These are phyloP conservation scores for Calypte anna DNA, from an alignment of 2,113 vertebrate genomes.

Conservation along the genomic window DNA sequence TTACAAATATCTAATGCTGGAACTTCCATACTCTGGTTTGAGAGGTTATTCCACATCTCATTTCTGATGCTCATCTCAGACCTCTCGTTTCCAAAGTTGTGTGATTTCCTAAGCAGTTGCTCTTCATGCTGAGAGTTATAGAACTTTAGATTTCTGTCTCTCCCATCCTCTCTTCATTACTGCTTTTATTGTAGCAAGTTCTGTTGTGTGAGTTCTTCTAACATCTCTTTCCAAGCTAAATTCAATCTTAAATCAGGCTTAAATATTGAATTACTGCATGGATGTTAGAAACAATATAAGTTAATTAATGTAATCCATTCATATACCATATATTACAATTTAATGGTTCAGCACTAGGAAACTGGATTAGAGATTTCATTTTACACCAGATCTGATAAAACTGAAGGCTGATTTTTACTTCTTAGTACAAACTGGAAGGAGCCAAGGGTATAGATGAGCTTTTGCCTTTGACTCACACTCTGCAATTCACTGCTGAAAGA, in stretches of 20 bases:
- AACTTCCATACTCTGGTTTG: not conserved
- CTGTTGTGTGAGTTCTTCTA: not conserved
- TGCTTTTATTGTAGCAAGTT: not conserved
- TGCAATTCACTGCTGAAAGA: not conserved
- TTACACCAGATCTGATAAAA: not conserved
- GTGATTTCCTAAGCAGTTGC: not conserved
- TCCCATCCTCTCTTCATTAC: not conserved
- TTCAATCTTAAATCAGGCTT: not conserved
- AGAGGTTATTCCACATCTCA: not conserved
- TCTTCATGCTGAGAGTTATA: not conserved
- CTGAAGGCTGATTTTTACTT: not conserved
- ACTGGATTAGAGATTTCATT: not conserved
- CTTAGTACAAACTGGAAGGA: not conserved
- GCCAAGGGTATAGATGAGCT: not conserved
- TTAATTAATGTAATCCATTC: not conserved
- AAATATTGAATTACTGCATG: not conserved
- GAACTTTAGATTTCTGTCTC: not conserved
- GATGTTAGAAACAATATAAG: not conserved
- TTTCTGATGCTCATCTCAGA: not conserved
- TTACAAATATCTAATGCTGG: not conserved
- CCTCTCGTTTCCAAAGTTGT: not conserved
- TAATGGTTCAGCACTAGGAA: not conserved
- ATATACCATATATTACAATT: no score
- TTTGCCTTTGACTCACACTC: not conserved
- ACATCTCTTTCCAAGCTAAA: not conserved